Base-by-base conservation (phyloP, 2,888 invertebrate species). In the Drosophila picticornis region DNA sequence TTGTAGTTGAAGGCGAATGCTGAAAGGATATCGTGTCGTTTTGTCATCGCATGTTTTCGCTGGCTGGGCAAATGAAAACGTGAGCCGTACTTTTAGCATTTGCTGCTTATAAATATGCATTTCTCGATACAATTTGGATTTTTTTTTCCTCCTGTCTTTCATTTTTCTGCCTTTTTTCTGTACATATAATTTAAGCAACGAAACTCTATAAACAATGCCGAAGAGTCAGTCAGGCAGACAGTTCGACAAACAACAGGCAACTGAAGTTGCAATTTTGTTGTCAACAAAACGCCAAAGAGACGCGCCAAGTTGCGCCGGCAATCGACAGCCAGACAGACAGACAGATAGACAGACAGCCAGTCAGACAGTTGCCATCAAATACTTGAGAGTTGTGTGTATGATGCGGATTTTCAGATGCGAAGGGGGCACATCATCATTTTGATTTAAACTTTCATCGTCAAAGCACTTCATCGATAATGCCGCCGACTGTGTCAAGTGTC, bases 1-100 rank as follows among this genome's bases (percentile, higher is more conserved):
- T 57, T 43, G 52, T 34, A 67, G 64, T 64, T 64, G 50, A 38
- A 55, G 60, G 72, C 62, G 70, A 64, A 69, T 64, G 70, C 50
- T 70, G 82, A 77, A 86, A 90, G 85, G 88, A 89, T 84, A 87
- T 86, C 91, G 90, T 90, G 91, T 90, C 88, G 88, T 89, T 86
- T 90, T 90, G 90, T 86, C 86, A 90, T 86, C 86, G 91, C 90
- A 89, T 90, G 86, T 89, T 51, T 60, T 60, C 68, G 64, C 65
- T 68, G 83, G 38, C 56, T 29, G 40, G 56, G 80, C 78, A 90
- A 90, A 90, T 85, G 89, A 78, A 85, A 85, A 85, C 85, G 85
- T 85, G 85, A 90, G 84, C 80, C 74, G 64, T 69, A 79, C 71
- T 74, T 77, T 73, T 72, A 72, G 72, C 79, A 65, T 72, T 84